A percentile compares a stretch with the other conserved stretches of the same genome.
phyloP scores from a whole-genome alignment of 2,797 vertebrate genomes.

The Ptychadena robeensis region DNA sequence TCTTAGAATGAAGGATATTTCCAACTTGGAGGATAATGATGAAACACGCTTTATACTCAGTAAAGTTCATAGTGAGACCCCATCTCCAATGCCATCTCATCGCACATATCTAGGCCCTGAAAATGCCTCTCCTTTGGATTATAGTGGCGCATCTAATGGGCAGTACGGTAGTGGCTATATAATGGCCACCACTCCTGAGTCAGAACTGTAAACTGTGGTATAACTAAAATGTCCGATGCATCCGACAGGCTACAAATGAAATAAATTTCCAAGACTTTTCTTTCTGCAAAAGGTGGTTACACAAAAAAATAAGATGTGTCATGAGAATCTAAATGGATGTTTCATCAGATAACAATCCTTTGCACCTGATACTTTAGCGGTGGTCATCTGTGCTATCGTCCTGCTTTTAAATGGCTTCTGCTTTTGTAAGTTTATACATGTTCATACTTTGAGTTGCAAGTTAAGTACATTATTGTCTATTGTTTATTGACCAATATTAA shows the following conservation, averaged over 20 bases:
- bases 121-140: constrained; percentile 88
- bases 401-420: constrained; percentile 7
- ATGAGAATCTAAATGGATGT: constrained; percentile 4
- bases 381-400: constrained; percentile 6
- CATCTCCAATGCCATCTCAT: constrained; percentile 93
- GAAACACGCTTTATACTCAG: constrained; percentile 97
- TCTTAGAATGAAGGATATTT: constrained; percentile 95
- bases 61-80: constrained; percentile 89
- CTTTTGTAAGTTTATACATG: constrained; percentile 16
- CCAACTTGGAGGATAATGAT: constrained; percentile 92
- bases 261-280: constrained; percentile 25
- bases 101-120: constrained; percentile 92
- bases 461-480: background rate
- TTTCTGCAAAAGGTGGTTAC: background rate
- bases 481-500: background rate
- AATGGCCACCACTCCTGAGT: constrained; percentile 85
- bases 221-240: constrained; percentile 31
- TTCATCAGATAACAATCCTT: background rate
- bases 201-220: constrained; percentile 83
- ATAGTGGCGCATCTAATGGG: constrained; percentile 85
- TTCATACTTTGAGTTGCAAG: background rate
- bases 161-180: constrained; percentile 93
- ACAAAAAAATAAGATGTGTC: background rate
- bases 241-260: constrained; percentile 28
- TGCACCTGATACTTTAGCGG: background rate